Evolutionary conservation across 2,888 invertebrate species (phyloP), one percentile per base, ranked within the genome.

Genomic region (Heliconius aoede): DNA sequence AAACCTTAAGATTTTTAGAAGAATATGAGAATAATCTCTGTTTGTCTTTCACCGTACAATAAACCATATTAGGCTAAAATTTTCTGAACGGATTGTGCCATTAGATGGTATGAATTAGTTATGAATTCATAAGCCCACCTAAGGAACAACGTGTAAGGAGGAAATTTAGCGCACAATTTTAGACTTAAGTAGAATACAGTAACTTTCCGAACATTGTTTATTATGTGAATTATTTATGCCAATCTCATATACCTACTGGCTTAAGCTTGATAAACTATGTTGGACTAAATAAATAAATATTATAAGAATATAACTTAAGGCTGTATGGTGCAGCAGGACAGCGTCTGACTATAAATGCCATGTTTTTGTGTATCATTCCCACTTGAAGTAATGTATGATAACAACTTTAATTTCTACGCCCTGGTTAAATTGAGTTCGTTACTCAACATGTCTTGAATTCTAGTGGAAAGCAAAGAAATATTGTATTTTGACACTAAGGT

Each of bases 81-180:
- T 81, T 82, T 82, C 81, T 78, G 81, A 82, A 76, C 80, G 78
- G 83, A 83, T 84, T 83, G 82, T 78, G 78, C 85, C 84, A 84
- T 85, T 85, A 85, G 83, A 80, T 80, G 72, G 68, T 79, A 73
- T 84, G 84, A 85, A 85, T 84, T 82, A 82, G 81, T 83, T 82
- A 85, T 82, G 82, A 78, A 79, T 83, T 82, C 78, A 78, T 81
- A 82, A 81, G 77, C 81, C 79, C 67, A 76, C 73, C 76, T 78
- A 64, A 65, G 26, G 71, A 69, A 64, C 73, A 74, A 74, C 28
- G 55, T 64, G 64, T 26, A 62, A 69, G 69, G 62, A 30, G 71
- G 61, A 71, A 75, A 75, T 75, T 71, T 71, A 5, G 51, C 30
- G 32, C 46, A 61, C 74, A 46, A 51, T 51, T 74, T 74, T 61